phyloP scores from a whole-genome alignment of 2,888 invertebrate genomes.

The Yponomeuta evonymella region DNA sequence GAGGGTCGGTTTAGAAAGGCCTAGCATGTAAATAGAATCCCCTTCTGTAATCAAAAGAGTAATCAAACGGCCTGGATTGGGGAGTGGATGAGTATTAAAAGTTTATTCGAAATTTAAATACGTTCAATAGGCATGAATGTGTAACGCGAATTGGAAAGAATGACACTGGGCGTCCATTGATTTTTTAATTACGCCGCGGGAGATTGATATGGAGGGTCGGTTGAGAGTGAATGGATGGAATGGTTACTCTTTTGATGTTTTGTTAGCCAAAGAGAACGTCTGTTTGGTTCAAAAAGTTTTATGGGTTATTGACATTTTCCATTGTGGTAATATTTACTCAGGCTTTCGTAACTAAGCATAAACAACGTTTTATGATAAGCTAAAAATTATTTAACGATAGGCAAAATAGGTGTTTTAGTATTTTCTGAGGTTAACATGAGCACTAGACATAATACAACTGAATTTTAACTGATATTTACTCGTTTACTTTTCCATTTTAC shows the following conservation, averaged over 20 bases:
- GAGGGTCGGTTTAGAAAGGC: constrained; percentile 16
- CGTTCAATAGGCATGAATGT: constrained; percentile 32
- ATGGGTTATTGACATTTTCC: too few species aligned
- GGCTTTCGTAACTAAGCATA: too few species aligned
- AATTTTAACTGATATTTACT: too few species aligned
- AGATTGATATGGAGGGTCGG: constrained; percentile 13
- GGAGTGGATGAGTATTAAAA: constrained; percentile 45
- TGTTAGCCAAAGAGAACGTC: not conserved
- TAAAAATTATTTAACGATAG: too few species aligned
- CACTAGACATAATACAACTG: too few species aligned
- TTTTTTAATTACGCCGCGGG: constrained; percentile 27
- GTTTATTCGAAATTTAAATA: constrained; percentile 65
- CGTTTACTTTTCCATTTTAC: too few species aligned
- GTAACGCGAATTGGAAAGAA: constrained; percentile 13
- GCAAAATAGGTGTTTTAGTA: too few species aligned
- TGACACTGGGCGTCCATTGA: constrained; percentile 29
- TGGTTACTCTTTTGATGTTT: constrained; percentile 6
- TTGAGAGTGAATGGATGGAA: constrained; percentile 15
- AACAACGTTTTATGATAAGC: too few species aligned
- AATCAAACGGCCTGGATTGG: constrained; percentile 63
- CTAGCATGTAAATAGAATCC: constrained; percentile 37
- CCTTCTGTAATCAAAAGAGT: constrained; percentile 68
- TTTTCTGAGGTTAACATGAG: too few species aligned
- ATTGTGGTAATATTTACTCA: too few species aligned
- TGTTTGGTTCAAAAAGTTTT: not conserved